phyloP scores from a whole-genome alignment of 2,888 invertebrate genomes.

The Netelia virgata region DNA sequence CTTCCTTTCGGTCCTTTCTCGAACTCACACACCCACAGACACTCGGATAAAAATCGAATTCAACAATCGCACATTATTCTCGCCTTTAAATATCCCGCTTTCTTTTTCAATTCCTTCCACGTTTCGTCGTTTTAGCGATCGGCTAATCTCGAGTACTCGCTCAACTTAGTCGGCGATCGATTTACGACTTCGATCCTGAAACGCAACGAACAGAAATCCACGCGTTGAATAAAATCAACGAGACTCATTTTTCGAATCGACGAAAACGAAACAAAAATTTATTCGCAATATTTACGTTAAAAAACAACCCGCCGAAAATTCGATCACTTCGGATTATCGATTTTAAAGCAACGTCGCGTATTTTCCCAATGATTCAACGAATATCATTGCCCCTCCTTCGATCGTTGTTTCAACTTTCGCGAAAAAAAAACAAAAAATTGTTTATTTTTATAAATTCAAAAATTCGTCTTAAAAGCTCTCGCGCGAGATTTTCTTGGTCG shows the following conservation, averaged over 20 bases:
- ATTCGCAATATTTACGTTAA: no score
- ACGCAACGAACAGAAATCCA: background rate
- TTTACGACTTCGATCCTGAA: slow-evolving; percentile 6
- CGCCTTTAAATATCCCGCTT: background rate
- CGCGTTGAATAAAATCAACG: background rate
- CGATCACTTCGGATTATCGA: slow-evolving; percentile 1
- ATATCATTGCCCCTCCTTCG: no score
- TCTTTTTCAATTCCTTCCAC: background rate
- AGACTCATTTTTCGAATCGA: background rate
- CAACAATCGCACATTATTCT: slow-evolving; percentile 58
- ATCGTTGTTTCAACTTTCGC: no score
- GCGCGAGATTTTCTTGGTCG: slow-evolving; percentile 10
- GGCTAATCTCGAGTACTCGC: background rate
- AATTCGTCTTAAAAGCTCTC: background rate
- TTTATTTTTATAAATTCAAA: background rate
- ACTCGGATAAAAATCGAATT: slow-evolving; percentile 29
- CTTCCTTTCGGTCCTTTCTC: background rate
- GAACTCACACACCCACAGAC: no score
- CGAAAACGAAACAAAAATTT: background rate
- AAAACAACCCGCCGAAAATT: background rate
- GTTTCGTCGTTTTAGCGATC: slow-evolving; percentile 11
- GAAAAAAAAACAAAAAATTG: no score
- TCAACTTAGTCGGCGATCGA: background rate
- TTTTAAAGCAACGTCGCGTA: background rate
- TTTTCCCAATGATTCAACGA: background rate